A percentile compares a stretch with the other conserved stretches of the same genome.
These are phyloP conservation scores for Xanthia togata DNA, from an alignment of 2,888 invertebrate species.

Conservation along the genomic window DNA sequence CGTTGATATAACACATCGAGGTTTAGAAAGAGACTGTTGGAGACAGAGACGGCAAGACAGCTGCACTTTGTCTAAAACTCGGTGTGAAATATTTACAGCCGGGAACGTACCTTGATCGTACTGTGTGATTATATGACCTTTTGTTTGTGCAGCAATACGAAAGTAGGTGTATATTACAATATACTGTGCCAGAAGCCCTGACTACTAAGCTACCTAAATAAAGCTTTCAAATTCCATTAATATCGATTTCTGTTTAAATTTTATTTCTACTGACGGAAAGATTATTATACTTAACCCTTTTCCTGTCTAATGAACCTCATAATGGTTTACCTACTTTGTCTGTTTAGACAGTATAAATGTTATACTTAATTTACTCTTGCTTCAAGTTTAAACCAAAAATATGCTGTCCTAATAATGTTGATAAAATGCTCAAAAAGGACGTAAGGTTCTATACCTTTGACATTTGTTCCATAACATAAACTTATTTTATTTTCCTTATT, in stretches of 20 bases:
- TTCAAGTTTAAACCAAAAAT: not conserved
- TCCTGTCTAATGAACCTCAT: not conserved
- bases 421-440: not conserved
- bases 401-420: not conserved
- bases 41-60: slow-evolving; percentile 8
- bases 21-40: slow-evolving; percentile 3
- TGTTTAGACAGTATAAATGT: slow-evolving; percentile 2
- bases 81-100: slow-evolving; percentile 2
- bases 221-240: not conserved
- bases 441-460: not conserved
- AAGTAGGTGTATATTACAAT: slow-evolving; percentile 49
- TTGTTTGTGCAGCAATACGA: slow-evolving; percentile 38
- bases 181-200: slow-evolving; percentile 32
- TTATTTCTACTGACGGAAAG: slow-evolving; percentile 14
- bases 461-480: not conserved
- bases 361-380: not conserved
- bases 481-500: not conserved
- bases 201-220: slow-evolving; percentile 27
- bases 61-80: slow-evolving; percentile 14
- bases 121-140: slow-evolving; percentile 48
- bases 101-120: slow-evolving; percentile 24
- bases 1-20: slow-evolving; percentile 4
- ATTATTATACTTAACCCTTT: slow-evolving; percentile 5
- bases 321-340: not conserved
- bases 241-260: slow-evolving; percentile 3